These are phyloP conservation scores for Furcifer pardalis DNA, from an alignment of 2,797 vertebrate genomes.

Conservation along the genomic window DNA sequence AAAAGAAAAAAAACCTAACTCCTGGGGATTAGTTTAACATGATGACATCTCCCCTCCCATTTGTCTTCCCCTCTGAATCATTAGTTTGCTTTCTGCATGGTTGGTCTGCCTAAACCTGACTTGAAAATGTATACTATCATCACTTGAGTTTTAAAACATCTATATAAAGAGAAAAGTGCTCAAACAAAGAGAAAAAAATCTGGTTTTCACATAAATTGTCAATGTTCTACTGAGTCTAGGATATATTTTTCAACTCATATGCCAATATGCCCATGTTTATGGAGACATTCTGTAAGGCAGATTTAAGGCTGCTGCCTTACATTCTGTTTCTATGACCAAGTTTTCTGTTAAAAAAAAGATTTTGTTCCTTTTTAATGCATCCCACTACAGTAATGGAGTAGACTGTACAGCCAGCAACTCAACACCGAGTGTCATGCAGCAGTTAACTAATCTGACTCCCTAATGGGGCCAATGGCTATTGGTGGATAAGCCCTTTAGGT, in stretches of 20 bases:
- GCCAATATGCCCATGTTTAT: too few relatives aligned
- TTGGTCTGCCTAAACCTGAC: neutral
- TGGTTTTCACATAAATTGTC: neutral
- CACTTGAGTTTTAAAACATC: neutral
- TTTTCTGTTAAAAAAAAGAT: neutral
- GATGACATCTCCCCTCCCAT: neutral
- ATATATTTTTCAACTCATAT: neutral
- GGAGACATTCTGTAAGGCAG: neutral
- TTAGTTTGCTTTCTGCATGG: slow-evolving; percentile 5
- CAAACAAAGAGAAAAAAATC: neutral
- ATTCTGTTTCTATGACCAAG: neutral
- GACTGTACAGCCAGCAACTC: too few relatives aligned
- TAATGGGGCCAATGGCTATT: too few relatives aligned
- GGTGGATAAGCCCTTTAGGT: too few relatives aligned
- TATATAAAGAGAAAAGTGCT: neutral
- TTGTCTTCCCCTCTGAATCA: slow-evolving; percentile 14
- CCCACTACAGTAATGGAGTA: too few relatives aligned
- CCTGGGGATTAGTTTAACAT: neutral
- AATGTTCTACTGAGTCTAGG: neutral
- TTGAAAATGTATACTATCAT: neutral
- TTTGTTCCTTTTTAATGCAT: neutral
- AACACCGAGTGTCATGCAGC: too few relatives aligned
- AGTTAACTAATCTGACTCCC: too few relatives aligned
- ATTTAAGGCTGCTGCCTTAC: neutral
- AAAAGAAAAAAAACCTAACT: slow-evolving; percentile 3